Evolutionary conservation across 2,888 invertebrate species (phyloP), one percentile per base, ranked within the genome.

Genomic region (Corythucha ciliata): DNA sequence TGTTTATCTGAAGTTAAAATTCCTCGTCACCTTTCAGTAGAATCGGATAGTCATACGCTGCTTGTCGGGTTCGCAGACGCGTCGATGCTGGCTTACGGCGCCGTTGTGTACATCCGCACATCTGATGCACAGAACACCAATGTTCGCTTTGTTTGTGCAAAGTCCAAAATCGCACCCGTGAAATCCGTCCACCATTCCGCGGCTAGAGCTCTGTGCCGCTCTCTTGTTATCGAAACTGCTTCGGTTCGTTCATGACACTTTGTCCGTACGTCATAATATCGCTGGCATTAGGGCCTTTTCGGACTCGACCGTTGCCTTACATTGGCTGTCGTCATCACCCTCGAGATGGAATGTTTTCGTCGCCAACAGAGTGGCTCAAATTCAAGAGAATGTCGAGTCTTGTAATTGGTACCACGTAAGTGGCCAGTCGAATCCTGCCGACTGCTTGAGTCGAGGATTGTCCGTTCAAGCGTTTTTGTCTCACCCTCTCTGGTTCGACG

Each of bases 11-110:
- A 20, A 5, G 6, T 20, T 6, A 10, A 8, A 5, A 21, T 40
- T 14, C 44, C 44, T 18, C 44, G 44, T 6, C 29, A 44, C 16
- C 7, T 14, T 12, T 20, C 22, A 8, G 22, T 21, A 10, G 8
- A 6, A 6, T 24, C 40, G 14, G 40, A 14, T 10, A 8, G 8
- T 7, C 10, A 16, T 8, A 7, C 40, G 6, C 8, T 7, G 18
- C 8, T 44, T 14, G 29, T 44, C 8, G 44, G 44, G 10, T 44
- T 44, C 18, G 7, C 10, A n/a, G 44, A 44, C 20, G 45, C 45
- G 8, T 45, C 45, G 20, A 20, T 12, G 29, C 3, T 22, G 4
- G 45, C 29, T 3, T 45, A 45, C 21, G 45, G 29, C 3, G 29
- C 45, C 18, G 45, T 45, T 7, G 45, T 45, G 4, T 45, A 45